phyloP scores from a whole-genome alignment of 2,113 vertebrate species.

The Fregetta grallaria region DNA sequence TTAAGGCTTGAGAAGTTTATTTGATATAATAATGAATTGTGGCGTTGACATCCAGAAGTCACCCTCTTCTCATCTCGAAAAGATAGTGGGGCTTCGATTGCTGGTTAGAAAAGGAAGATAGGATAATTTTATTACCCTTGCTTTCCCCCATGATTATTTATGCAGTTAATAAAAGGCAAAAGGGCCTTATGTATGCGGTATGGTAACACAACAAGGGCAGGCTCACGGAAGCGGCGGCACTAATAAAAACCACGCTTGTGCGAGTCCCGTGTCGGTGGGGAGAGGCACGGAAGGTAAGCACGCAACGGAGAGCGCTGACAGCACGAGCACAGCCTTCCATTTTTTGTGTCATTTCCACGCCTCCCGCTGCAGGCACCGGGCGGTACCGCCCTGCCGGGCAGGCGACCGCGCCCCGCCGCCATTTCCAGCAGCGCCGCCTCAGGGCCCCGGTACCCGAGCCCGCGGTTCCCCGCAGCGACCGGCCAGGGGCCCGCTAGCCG shows the following conservation, averaged over 20 bases:
- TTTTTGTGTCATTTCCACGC: accelerated
- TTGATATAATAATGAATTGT: too few relatives aligned
- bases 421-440: background rate
- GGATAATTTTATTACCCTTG: background rate
- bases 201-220: accelerated
- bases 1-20: too few relatives aligned
- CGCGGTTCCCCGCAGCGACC: too few relatives aligned
- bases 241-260: accelerated
- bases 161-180: background rate
- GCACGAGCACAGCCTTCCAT: accelerated
- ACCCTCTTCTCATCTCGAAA: too few relatives aligned
- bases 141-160: background rate
- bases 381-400: background rate
- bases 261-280: accelerated
- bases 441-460: accelerated
- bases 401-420: background rate
- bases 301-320: accelerated
- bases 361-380: background rate
- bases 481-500: too few relatives aligned
- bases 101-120: too few relatives aligned
- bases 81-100: accelerated
- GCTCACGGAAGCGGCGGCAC: background rate
- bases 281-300: accelerated
- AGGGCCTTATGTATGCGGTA: accelerated
- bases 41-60: too few relatives aligned